Conservation (phyloP, 2,797 vertebrate genomes). For the Catamblyrhynchus diadema region DNA sequence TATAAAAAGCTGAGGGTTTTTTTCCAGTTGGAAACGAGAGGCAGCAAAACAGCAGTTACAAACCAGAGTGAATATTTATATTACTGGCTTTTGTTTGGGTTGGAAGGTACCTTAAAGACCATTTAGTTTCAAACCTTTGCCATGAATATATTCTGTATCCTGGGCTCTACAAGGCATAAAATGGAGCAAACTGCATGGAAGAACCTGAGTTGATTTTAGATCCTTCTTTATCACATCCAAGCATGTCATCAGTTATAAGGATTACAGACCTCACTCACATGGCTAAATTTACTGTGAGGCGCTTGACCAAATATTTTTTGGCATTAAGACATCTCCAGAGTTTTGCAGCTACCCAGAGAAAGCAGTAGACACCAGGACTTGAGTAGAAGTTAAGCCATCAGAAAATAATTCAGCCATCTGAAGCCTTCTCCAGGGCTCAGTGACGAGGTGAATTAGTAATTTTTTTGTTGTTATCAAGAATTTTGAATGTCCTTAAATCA, state of each 20-base stretch:
- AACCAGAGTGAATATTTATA: not conserved
- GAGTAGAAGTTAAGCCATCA: not conserved
- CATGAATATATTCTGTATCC: not conserved
- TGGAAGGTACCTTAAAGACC: not conserved
- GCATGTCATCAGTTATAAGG: not conserved
- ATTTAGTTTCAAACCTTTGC: not conserved
- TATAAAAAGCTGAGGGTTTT: not conserved
- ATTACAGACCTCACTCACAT: not conserved
- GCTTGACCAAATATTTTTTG: not conserved
- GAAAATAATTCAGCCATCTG: not conserved
- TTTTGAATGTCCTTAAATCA: not conserved
- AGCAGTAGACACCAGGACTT: not conserved
- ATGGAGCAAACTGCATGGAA: not conserved
- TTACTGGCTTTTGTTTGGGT: not conserved
- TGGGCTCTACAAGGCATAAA: not conserved
- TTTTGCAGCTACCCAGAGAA: not conserved
- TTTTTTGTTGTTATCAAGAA: not conserved
- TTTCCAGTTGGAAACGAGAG: not conserved
- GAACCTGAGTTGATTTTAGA: not conserved
- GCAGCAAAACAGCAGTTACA: not conserved
- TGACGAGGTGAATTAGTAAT: fast-evolving
- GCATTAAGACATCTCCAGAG: not conserved
- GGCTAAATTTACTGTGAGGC: not conserved
- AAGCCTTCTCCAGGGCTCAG: not conserved
- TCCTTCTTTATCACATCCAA: not conserved